Percentiles rank a stretch among this genome's conserved stretches.
phyloP scores from a whole-genome alignment of 2,797 vertebrate genomes.

The Bovichtus variegatus region DNA sequence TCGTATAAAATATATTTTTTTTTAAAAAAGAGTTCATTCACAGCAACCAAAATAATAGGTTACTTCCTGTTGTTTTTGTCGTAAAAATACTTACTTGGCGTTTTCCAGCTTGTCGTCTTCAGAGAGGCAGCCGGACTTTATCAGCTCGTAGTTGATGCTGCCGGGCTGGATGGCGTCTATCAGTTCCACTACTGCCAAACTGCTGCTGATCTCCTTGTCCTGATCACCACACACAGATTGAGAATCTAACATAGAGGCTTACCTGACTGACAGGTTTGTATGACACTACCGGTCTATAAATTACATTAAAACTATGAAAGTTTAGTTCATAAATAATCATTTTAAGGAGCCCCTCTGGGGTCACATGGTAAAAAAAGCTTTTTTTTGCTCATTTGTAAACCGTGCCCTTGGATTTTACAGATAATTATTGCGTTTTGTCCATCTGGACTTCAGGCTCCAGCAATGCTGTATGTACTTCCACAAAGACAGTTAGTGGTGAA shows the following conservation, averaged over 20 bases:
- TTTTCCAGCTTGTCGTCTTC: conserved; percentile 95
- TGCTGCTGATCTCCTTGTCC: conserved; percentile 96
- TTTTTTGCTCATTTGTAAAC: not conserved
- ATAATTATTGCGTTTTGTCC: not conserved
- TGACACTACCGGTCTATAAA: not conserved
- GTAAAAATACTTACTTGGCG: conserved; percentile 87
- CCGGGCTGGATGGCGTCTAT: conserved; percentile 97
- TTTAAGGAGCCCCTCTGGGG: too few species aligned
- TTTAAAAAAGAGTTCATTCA: not conserved
- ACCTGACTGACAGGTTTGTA: not conserved
- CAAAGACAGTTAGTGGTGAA: conserved; percentile 5
- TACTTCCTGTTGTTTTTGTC: not conserved
- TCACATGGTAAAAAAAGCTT: not conserved
- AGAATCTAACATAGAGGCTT: not conserved
- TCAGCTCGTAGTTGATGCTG: conserved; percentile 94
- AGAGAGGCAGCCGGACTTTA: conserved; percentile 89
- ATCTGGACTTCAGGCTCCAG: not conserved
- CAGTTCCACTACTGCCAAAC: conserved; percentile 95
- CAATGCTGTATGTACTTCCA: not conserved
- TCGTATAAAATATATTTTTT: too few species aligned
- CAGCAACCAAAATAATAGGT: not conserved
- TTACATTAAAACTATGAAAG: not conserved
- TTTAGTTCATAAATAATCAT: not conserved
- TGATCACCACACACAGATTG: conserved; percentile 62
- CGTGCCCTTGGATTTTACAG: too few species aligned